These are phyloP conservation scores for Tetragnatha montana DNA, from an alignment of 2,888 invertebrate species.

Conservation along the genomic window DNA sequence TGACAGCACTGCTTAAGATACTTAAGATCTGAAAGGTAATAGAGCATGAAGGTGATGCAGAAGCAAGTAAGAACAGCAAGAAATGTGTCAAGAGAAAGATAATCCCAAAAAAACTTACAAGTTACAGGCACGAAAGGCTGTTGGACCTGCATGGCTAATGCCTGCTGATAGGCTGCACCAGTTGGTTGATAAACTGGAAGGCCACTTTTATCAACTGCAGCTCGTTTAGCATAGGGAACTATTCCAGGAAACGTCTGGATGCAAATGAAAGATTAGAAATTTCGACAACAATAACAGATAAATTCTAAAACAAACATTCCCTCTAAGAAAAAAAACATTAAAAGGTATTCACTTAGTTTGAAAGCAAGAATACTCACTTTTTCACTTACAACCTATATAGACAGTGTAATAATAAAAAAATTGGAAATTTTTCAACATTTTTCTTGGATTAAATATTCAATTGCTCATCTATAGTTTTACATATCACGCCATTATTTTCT, in stretches of 20 bases:
- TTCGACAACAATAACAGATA: neutral
- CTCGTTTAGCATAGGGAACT: slow-evolving; percentile 96
- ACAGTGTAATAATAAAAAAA: too few relatives aligned
- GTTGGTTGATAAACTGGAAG: slow-evolving; percentile 96
- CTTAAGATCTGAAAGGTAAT: too few relatives aligned
- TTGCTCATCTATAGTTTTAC: too few relatives aligned
- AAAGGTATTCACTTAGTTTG: neutral
- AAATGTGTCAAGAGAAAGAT: neutral
- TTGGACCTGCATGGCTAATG: slow-evolving; percentile 71
- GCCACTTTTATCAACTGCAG: slow-evolving; percentile 93
- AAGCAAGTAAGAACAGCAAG: neutral
- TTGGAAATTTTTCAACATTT: too few relatives aligned
- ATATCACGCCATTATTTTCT: too few relatives aligned
- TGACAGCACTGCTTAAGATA: too few relatives aligned
- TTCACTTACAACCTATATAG: too few relatives aligned
- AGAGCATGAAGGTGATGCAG: neutral
- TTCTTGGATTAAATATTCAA: too few relatives aligned
- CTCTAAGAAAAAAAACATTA: neutral
- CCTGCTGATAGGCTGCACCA: slow-evolving; percentile 78
- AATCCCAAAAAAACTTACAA: slow-evolving; percentile 54
- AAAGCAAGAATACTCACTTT: too few relatives aligned
- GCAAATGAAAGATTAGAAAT: neutral
- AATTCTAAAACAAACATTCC: neutral
- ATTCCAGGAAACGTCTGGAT: slow-evolving; percentile 93
- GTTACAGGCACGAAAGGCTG: slow-evolving; percentile 71